phyloP scores from a whole-genome alignment of 2,797 vertebrate genomes.

The Darevskia nairensis region DNA sequence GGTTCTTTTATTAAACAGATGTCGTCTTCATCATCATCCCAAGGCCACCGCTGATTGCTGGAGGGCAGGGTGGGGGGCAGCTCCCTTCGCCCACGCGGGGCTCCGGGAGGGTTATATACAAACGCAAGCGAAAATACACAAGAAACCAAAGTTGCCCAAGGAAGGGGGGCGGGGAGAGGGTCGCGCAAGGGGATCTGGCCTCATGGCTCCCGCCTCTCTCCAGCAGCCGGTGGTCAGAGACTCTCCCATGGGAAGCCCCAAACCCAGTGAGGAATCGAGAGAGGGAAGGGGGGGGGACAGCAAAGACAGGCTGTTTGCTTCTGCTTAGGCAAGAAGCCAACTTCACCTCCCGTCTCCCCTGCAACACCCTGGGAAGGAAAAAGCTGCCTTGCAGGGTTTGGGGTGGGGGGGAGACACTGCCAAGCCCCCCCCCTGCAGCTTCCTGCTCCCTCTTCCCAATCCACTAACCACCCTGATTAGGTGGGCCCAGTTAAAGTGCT shows the following conservation, averaged over 20 bases:
- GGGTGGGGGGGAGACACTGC: no score
- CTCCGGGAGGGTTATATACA: neutral
- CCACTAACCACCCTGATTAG: neutral
- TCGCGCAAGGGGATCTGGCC: neutral
- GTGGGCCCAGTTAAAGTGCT: slow-evolving; percentile 46
- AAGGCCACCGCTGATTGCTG: slow-evolving; percentile 67
- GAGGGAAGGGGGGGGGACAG: no score
- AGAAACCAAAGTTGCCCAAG: neutral
- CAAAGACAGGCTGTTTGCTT: no score
- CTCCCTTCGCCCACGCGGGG: neutral
- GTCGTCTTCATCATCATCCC: slow-evolving; percentile 39
- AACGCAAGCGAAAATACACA: slow-evolving; percentile 20
- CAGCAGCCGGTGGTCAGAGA: neutral
- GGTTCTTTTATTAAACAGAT: slow-evolving; percentile 75
- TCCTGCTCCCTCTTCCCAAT: neutral
- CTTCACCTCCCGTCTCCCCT: neutral
- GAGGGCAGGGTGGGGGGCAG: neutral
- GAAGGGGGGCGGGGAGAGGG: neutral
- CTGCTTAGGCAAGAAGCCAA: neutral
- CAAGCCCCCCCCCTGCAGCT: neutral
- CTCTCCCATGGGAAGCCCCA: neutral
- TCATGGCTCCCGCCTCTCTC: neutral
- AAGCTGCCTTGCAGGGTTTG: neutral
- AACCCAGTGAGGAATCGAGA: neutral
- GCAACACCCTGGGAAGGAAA: no score